Evolutionary conservation across 2,797 vertebrate genomes (phyloP), one percentile per base, ranked within the genome.

Genomic region (Sebastes vulpes): DNA sequence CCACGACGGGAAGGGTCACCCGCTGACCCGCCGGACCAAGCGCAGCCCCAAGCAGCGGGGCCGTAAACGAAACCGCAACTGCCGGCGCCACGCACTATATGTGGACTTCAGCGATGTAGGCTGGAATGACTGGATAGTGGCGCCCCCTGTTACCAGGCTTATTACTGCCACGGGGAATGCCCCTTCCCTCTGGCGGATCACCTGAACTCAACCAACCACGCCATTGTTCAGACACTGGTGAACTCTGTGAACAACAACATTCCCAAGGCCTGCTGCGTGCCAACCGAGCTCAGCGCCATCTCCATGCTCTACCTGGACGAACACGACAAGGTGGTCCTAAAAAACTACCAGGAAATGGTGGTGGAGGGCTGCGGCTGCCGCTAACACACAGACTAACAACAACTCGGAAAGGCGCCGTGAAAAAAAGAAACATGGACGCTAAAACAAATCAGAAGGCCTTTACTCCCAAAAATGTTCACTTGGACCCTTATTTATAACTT

Each of bases 41-140:
- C 97, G 97, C 42, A 98, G 97, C 87, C 94, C 96, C 67, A 97
- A 97, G 85, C 96, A 91, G 77, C 91, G 97, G 85, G 95, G 97
- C 50, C 97, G 98, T 65, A 99, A 99, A 93, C 97, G 97, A 91
- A 98, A 96, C 91, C 97, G 97, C 92, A 98, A 97, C 96, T 99
- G 99, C 89, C 95, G 98, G 64, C 97, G 98, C 79, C 98, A 99
- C 72, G 96, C 98, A 1, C 97, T 99, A 59, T 99, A 99, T 3
- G 98, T 99, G 96, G 99, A 99, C 96, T 99, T 99, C 94, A 99
- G 98, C 56, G 99, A 99, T 1, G 98, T 99, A 86, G 98, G 98
- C 91, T 99, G 99, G 99, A 99, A 99, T 77, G 99, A 99, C 96
- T 99, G 99, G 99, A 99, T 99, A 91, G 99, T 99, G 96, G 98